Conservation (phyloP, 2,888 invertebrate genomes). For the Apamea sordens region DNA sequence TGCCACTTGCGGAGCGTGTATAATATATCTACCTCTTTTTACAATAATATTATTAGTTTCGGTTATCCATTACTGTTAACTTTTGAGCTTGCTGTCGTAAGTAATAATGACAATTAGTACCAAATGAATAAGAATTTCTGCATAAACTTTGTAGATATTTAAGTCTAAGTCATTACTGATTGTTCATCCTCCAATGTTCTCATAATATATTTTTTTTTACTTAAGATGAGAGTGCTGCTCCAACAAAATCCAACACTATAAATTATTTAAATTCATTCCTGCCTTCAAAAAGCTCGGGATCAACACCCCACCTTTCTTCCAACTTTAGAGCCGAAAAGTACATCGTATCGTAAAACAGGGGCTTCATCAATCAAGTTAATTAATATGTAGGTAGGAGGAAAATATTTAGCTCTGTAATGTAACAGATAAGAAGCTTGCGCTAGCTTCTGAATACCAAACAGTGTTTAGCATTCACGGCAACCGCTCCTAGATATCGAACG, state of each 20-base stretch:
- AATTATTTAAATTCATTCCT: constrained; percentile 54
- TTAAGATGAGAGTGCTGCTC: constrained; percentile 4
- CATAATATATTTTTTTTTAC: neutral
- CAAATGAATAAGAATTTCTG: neutral
- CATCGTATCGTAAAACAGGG: constrained; percentile 63
- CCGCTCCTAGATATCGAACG: constrained; percentile 69
- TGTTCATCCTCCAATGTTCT: neutral
- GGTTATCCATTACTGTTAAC: neutral
- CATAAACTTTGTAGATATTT: neutral
- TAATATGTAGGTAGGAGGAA: constrained; percentile 73
- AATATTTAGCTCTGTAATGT: constrained; percentile 75
- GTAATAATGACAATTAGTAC: neutral
- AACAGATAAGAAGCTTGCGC: constrained; percentile 73
- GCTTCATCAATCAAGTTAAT: constrained; percentile 72
- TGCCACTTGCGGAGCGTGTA: neutral
- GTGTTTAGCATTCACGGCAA: constrained; percentile 71
- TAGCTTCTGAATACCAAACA: constrained; percentile 71
- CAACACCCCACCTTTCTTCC: constrained; percentile 56
- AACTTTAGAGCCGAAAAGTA: constrained; percentile 59
- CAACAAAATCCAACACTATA: constrained; percentile 24
- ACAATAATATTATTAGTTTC: neutral
- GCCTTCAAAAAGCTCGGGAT: constrained; percentile 38
- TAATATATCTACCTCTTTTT: neutral
- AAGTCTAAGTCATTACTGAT: neutral
- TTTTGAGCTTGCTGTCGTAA: neutral